A percentile compares a stretch with the other conserved stretches of the same genome.
These are phyloP conservation scores for Symphodus melops DNA, from an alignment of 2,113 vertebrate species.

Conservation along the genomic window DNA sequence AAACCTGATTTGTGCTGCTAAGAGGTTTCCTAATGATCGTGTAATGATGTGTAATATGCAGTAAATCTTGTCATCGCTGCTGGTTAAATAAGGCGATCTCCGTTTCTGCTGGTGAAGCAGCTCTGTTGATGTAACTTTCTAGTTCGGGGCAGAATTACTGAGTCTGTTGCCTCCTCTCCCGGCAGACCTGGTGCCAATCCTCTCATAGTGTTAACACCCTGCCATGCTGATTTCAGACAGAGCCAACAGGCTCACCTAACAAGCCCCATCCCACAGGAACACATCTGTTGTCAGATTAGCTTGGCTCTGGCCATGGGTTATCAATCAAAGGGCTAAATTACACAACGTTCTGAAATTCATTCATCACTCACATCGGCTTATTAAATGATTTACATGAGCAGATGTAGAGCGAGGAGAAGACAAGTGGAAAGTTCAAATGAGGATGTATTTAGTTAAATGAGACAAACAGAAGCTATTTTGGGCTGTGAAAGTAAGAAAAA, in stretches of 20 bases:
- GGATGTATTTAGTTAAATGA: constrained; percentile 5
- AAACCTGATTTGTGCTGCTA: constrained; percentile 43
- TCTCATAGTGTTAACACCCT: constrained; percentile 42
- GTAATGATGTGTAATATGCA: constrained; percentile 70
- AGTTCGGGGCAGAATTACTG: constrained; percentile 49
- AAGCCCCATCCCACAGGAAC: constrained; percentile 51
- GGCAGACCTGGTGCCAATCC: constrained; percentile 47
- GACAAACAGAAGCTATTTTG: constrained; percentile 14
- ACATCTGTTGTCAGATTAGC: constrained; percentile 66
- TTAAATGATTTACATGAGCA: constrained; percentile 49
- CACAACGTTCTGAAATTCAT: constrained; percentile 35
- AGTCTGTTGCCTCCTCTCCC: constrained; percentile 33
- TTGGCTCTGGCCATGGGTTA: constrained; percentile 43
- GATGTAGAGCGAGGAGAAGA: constrained; percentile 22
- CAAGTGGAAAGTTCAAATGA: constrained; percentile 8
- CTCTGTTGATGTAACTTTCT: constrained; percentile 42
- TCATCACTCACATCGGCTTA: constrained; percentile 48
- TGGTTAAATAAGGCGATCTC: constrained; percentile 50
- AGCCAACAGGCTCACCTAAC: constrained; percentile 49
- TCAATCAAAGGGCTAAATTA: constrained; percentile 69
- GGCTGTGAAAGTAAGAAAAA: not conserved
- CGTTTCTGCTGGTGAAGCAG: constrained; percentile 9
- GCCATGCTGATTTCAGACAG: constrained; percentile 38
- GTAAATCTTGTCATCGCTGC: constrained; percentile 59
- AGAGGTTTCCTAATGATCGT: constrained; percentile 64